These are phyloP conservation scores for Trochalopteron elliotii DNA, from an alignment of 2,113 vertebrate species.

Conservation along the genomic window DNA sequence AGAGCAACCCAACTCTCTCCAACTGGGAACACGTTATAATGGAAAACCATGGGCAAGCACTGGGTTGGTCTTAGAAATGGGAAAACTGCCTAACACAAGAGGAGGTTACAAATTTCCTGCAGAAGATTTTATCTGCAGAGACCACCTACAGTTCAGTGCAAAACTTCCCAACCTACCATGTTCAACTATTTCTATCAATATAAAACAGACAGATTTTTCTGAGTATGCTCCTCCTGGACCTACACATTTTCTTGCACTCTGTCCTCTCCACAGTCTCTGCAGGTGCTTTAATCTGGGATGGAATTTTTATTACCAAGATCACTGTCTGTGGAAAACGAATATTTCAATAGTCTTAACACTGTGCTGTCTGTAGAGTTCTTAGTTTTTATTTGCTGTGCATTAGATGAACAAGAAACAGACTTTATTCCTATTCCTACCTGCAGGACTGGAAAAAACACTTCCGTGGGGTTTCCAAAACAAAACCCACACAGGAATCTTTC, in stretches of 20 bases:
- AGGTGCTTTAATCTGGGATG: background rate
- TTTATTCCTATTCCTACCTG: background rate
- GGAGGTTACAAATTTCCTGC: background rate
- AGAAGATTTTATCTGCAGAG: background rate
- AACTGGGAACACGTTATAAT: background rate
- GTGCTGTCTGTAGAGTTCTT: background rate
- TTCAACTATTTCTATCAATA: background rate
- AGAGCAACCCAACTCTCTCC: fast-evolving
- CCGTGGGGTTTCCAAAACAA: background rate
- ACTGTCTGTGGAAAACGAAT: background rate
- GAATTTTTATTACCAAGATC: background rate
- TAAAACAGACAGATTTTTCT: background rate
- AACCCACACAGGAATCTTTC: background rate
- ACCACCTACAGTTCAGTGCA: background rate
- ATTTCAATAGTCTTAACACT: background rate
- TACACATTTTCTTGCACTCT: background rate
- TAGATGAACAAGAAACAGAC: background rate
- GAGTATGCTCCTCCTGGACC: background rate
- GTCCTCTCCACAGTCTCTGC: background rate
- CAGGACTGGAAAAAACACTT: background rate
- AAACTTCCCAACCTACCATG: background rate
- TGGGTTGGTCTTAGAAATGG: background rate
- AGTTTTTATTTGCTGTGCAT: background rate
- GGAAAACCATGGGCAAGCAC: background rate
- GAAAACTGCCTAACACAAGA: background rate